Evolutionary conservation across 2,888 invertebrate genomes (phyloP).

Genomic region (Temnothorax rugatulus): DNA sequence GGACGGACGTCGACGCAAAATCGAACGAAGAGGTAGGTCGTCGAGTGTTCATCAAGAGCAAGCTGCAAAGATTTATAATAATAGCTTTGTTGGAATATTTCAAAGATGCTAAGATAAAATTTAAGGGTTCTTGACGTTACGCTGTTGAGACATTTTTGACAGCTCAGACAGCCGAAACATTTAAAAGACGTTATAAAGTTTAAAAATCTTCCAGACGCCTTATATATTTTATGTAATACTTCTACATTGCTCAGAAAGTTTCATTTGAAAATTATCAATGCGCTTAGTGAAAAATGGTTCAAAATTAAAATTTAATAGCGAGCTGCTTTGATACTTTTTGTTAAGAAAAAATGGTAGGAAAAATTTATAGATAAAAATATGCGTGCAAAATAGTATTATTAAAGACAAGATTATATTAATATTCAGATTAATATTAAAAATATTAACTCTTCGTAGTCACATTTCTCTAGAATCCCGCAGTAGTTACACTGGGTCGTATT

Average conservation of each 20-base stretch:
- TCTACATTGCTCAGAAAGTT: not conserved
- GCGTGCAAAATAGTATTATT: not conserved
- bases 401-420: too few species aligned
- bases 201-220: not conserved
- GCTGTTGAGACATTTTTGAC: not conserved
- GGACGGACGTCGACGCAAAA: slow-evolving; percentile 61
- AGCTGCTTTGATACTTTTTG: not conserved
- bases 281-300: not conserved
- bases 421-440: too few species aligned
- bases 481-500: too few species aligned
- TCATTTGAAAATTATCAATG: not conserved
- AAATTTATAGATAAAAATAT: not conserved
- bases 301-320: not conserved
- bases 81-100: not conserved
- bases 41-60: not conserved
- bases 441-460: too few species aligned
- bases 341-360: not conserved
- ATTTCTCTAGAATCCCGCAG: too few species aligned
- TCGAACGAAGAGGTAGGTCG: slow-evolving; percentile 76
- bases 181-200: not conserved
- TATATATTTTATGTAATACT: not conserved
- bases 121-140: not conserved
- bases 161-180: not conserved
- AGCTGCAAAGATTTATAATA: not conserved
- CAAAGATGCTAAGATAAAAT: not conserved